Conservation (phyloP, 2,797 vertebrate genomes). For the Micrastur ruficollis region DNA sequence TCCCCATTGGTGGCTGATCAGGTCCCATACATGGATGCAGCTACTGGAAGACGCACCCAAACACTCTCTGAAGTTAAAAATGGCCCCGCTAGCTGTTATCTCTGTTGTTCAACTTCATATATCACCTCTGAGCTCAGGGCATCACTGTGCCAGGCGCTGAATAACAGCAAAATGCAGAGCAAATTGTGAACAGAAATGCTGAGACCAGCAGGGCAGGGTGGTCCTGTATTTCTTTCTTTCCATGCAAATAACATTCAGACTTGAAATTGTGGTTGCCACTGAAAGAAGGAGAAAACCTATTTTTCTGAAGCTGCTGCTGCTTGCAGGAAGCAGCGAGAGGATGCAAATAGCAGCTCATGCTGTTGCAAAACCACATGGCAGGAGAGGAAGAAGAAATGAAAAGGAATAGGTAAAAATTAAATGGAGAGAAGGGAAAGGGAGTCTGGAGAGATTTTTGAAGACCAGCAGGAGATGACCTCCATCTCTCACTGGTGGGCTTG, state of each 20-base stretch:
- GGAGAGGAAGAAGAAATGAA: neutral
- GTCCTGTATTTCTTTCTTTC: neutral
- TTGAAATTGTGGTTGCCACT: neutral
- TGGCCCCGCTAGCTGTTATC: neutral
- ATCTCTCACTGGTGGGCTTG: neutral
- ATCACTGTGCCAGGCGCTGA: neutral
- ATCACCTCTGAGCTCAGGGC: neutral
- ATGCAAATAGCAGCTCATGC: neutral
- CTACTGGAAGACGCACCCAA: neutral
- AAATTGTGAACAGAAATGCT: neutral
- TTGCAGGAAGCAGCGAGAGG: neutral
- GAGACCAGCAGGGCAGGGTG: neutral
- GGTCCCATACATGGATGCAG: neutral
- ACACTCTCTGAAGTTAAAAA: neutral
- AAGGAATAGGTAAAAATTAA: neutral
- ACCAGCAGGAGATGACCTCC: fast-evolving
- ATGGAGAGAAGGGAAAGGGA: neutral
- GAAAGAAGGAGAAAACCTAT: neutral
- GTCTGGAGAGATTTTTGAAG: neutral
- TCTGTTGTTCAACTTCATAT: neutral
- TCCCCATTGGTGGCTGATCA: fast-evolving
- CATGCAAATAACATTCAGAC: neutral
- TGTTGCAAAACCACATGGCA: neutral
- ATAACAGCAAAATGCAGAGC: neutral
- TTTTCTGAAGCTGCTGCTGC: neutral